phyloP scores from a whole-genome alignment of 2,797 vertebrate species.

The Delichon dasypus region DNA sequence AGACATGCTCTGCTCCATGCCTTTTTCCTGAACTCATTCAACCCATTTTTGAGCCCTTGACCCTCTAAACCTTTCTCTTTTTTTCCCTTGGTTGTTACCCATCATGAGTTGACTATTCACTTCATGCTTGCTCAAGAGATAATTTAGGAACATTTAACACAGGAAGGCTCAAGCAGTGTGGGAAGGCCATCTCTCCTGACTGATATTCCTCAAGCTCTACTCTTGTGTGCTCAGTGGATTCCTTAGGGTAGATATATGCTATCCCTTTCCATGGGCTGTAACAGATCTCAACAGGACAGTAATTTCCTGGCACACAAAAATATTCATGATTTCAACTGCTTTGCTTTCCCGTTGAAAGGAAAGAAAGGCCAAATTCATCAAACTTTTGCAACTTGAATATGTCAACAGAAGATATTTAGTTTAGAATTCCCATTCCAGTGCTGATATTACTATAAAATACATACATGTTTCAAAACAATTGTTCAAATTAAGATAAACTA shows the following conservation, averaged over 20 bases:
- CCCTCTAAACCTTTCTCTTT: background rate
- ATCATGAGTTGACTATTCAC: background rate
- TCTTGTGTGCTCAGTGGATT: background rate
- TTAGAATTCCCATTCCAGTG: background rate
- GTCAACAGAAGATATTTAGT: background rate
- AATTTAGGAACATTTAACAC: background rate
- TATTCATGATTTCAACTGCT: background rate
- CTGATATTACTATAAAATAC: background rate
- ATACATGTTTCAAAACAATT: background rate
- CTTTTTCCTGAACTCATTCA: background rate
- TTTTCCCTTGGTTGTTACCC: background rate
- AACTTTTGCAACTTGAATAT: background rate
- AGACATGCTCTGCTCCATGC: background rate
- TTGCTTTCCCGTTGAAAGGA: background rate
- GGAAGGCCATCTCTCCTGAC: background rate
- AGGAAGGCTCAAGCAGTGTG: background rate
- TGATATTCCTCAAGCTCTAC: background rate
- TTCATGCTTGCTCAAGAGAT: background rate
- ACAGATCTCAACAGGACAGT: background rate
- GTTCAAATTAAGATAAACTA: background rate
- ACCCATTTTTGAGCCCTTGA: background rate
- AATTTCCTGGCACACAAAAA: background rate
- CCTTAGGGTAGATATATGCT: background rate
- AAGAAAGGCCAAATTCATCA: background rate
- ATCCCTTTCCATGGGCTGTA: background rate